Evolutionary conservation across 2,113 vertebrate species (phyloP), one percentile per base, ranked within the genome.

Genomic region (Pachycephala philippinensis): DNA sequence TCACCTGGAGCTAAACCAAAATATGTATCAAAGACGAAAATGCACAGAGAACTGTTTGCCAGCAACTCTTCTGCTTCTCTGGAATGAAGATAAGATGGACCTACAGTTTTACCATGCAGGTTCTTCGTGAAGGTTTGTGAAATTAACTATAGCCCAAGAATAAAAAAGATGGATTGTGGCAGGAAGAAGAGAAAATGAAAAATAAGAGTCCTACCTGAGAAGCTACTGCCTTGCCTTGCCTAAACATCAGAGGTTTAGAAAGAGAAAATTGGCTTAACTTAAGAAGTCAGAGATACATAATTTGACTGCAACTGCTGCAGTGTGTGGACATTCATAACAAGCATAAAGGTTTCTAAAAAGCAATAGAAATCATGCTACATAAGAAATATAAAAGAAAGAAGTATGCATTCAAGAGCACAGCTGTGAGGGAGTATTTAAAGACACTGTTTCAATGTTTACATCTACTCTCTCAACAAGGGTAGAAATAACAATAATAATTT

Each of bases 401-500:
- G 9, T 39, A 80, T 39, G n/a, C 50, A 19, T 39, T 79, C 50
- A 80, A 94, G 76, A 81, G 40, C 27, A 63, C 42, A 91, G 70
- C 45, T 91, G 37, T 65, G 39, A 96, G 50, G 52, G 53, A 91
- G 21, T 61, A 85, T 72, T 87, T 91, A 74, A 94, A 71, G 79
- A 47, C 11, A 17, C 28, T 33, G 31, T 74, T 97, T 95, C 66
- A 92, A 65, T 84, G 45, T 89, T 89, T 90, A 70, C 33, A 68
- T 54, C 52, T 83, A 54, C 56, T 84, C 59, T 83, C 61, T 68
- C 59, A 90, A 85, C 27, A 91, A 61, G 45, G 27, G 56, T 83
- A 91, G 78, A 74, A 94, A 93, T 79, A 89, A 63, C 79, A 84
- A 94, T 56, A 86, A 78, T 79, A 72, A 72, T 83, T 91, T 87